These are phyloP conservation scores for Hypomecis atomaria DNA, from an alignment of 2,888 invertebrate species.

Conservation along the genomic window DNA sequence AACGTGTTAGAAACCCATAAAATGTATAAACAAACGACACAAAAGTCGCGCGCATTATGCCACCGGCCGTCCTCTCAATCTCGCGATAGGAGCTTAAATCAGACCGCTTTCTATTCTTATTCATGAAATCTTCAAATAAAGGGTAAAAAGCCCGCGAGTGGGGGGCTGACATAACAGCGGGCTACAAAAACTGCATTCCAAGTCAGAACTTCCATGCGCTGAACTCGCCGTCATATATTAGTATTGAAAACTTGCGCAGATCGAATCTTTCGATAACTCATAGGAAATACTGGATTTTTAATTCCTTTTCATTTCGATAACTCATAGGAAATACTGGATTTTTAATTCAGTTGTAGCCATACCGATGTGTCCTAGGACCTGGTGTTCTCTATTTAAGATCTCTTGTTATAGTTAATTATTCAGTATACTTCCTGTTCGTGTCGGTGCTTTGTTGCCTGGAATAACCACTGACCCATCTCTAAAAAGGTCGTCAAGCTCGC, in stretches of 20 bases:
- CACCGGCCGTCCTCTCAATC: slow-evolving; percentile 2
- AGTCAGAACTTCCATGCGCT: too few species aligned
- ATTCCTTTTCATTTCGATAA: slow-evolving; percentile 4
- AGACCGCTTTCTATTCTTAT: slow-evolving; percentile 73
- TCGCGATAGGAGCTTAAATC: slow-evolving; percentile 69
- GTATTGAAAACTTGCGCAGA: slow-evolving; percentile 29
- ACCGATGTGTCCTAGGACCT: too few species aligned
- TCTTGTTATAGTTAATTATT: background rate
- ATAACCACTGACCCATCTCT: too few species aligned
- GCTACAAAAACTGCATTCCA: slow-evolving; percentile 67
- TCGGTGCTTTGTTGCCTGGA: too few species aligned
- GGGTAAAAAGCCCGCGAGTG: slow-evolving; percentile 71
- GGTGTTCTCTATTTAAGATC: too few species aligned
- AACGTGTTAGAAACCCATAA: slow-evolving; percentile 32
- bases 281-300: too few species aligned
- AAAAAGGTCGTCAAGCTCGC: too few species aligned
- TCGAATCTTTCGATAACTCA: slow-evolving; percentile 19
- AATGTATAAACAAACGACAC: slow-evolving; percentile 43
- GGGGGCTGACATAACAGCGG: slow-evolving; percentile 79
- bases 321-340: slow-evolving; percentile 1
- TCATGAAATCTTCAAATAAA: slow-evolving; percentile 82
- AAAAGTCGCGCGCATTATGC: slow-evolving; percentile 20
- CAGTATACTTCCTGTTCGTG: background rate
- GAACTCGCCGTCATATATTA: slow-evolving; percentile 25
- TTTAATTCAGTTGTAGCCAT: too few species aligned